phyloP scores from a whole-genome alignment of 2,797 vertebrate genomes.

The Yasuhikotakia modesta region DNA sequence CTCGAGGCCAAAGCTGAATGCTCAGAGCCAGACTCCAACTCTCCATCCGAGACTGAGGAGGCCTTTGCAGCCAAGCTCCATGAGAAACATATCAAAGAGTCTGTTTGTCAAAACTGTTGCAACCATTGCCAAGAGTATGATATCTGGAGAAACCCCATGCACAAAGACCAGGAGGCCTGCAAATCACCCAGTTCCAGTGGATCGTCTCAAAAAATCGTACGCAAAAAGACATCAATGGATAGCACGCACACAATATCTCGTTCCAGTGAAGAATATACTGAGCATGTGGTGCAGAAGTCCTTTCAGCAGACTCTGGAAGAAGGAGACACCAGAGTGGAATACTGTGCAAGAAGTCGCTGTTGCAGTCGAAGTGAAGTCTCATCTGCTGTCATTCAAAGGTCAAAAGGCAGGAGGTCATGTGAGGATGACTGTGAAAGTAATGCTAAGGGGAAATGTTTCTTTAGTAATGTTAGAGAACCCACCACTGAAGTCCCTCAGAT shows the following conservation, averaged over 20 bases:
- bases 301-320: slow-evolving; percentile 76
- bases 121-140: slow-evolving; percentile 77
- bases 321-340: slow-evolving; percentile 67
- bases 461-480: slow-evolving; percentile 54
- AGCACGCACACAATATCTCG: slow-evolving; percentile 70
- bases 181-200: slow-evolving; percentile 77
- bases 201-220: slow-evolving; percentile 74
- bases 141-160: slow-evolving; percentile 85
- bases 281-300: slow-evolving; percentile 75
- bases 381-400: slow-evolving; percentile 58
- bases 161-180: slow-evolving; percentile 61
- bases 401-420: slow-evolving; percentile 59
- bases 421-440: slow-evolving; percentile 56
- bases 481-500: slow-evolving; percentile 44
- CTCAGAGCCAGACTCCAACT: slow-evolving; percentile 77
- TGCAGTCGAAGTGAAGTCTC: slow-evolving; percentile 74
- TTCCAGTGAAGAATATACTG: slow-evolving; percentile 76
- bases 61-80: slow-evolving; percentile 70
- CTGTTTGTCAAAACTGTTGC: slow-evolving; percentile 76
- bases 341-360: slow-evolving; percentile 74
- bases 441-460: slow-evolving; percentile 21
- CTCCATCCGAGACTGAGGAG: slow-evolving; percentile 75
- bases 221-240: slow-evolving; percentile 73
- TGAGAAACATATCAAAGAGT: slow-evolving; percentile 70
- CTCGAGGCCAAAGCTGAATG: slow-evolving; percentile 68